Conservation (phyloP, 2,888 invertebrate genomes). For the Scaeva pyrastri region DNA sequence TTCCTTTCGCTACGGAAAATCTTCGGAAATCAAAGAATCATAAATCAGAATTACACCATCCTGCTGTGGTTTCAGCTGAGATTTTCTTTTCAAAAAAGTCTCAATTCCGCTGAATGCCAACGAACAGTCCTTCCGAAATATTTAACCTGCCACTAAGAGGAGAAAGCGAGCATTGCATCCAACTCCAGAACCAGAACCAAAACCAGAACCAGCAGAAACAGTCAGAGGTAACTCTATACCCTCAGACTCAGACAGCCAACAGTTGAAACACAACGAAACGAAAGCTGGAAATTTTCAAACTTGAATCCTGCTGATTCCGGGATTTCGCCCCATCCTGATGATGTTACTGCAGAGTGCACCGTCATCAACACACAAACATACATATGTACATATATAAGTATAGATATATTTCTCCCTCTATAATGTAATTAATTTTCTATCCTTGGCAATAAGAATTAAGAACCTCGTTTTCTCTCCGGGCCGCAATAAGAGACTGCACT, state of each 20-base stretch:
- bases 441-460: constrained; percentile 39
- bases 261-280: not conserved
- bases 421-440: constrained; percentile 69
- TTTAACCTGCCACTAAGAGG: not conserved
- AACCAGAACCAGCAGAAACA: not conserved
- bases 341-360: constrained; percentile 1
- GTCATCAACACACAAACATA: constrained; percentile 9
- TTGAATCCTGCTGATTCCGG: constrained; percentile 54
- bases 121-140: not conserved
- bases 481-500: not conserved
- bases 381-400: no score
- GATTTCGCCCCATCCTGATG: constrained; percentile 23
- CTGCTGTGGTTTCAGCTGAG: constrained; percentile 44
- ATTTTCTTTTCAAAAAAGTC: constrained; percentile 22
- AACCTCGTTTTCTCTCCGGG: not conserved
- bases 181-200: no score
- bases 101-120: not conserved
- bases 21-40: constrained; percentile 49
- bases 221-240: not conserved
- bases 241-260: not conserved
- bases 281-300: constrained; percentile 25
- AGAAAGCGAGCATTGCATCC: no score
- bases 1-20: not conserved
- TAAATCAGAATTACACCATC: constrained; percentile 52
- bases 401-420: not conserved